Base-by-base conservation (phyloP, 2,797 vertebrate species). In the Pelobates cultripes region DNA sequence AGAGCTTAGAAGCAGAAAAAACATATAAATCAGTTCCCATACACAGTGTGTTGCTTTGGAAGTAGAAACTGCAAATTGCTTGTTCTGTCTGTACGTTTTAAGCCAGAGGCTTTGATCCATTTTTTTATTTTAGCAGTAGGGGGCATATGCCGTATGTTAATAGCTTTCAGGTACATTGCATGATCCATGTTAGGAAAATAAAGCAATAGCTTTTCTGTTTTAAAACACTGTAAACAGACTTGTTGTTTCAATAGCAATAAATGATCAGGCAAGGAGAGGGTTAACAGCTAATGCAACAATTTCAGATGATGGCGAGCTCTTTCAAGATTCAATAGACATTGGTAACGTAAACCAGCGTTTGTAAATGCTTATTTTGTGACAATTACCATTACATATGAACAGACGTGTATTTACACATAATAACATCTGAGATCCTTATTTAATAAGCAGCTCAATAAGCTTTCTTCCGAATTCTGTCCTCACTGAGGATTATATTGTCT, bases 41-140 rank as follows among this genome's bases (percentile, higher is more conserved):
- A 63, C 67, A 47, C 43, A 51, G 55, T 41, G 40, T 7, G 40
- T 68, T 45, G 15, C 17, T 47, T 61, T 45, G 47, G 64, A 75
- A 60, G 17, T 44, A 3, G 14, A 69, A 51, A 55, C 51, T 71
- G 74, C 43, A 51, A 17, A 71, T 43, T 40, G 57, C 47, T 40
- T 82, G 60, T 73, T 73, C 61, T 66, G 61, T 41, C 71, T 75
- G 15, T 66, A 13, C 66, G 55, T 45, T 66, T 70, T 4, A 73
- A 72, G 51, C 74, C 70, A 44, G 42, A 61, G 43, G 55, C 72
- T 71, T 57, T 70, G 82, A 83, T 83, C 66, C 63, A 79, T 83
- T 79, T 83, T 83, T 75, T 51, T 70, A 70, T 75, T 83, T 83
- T 83, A 83, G 64, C 82, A 83, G 82, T 75, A 83, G 82, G 82